Evolutionary conservation across 2,888 invertebrate genomes (phyloP).

Genomic region (Melolontha melolontha): DNA sequence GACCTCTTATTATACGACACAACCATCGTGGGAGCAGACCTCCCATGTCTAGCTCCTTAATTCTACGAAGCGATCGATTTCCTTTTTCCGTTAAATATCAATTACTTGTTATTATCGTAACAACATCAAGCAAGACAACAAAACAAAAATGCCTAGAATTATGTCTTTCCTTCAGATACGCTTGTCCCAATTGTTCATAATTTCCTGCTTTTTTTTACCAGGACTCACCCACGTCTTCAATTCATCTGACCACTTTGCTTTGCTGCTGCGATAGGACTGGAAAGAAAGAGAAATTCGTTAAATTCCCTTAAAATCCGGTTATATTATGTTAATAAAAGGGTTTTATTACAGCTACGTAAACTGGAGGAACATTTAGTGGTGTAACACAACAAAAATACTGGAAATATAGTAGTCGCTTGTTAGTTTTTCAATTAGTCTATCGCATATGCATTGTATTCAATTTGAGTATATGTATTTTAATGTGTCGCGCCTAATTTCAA

Average conservation of each 20-base stretch:
- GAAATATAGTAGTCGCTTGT: no score
- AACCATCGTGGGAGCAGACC: slow-evolving; percentile 37
- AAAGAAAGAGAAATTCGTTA: slow-evolving; percentile 32
- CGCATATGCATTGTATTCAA: no score
- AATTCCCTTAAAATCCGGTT: neutral
- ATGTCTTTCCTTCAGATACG: slow-evolving; percentile 9
- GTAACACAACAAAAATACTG: no score
- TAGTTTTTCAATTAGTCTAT: no score
- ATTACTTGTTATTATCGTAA: no score
- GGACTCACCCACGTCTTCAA: slow-evolving; percentile 40
- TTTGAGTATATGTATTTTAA: no score
- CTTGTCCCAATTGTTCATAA: slow-evolving; percentile 27
- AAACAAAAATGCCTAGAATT: slow-evolving; percentile 12
- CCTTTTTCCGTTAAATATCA: no score
- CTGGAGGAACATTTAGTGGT: no score
- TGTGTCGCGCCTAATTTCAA: no score
- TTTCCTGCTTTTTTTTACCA: slow-evolving; percentile 2
- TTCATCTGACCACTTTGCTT: slow-evolving; percentile 41
- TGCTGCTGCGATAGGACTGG: slow-evolving; percentile 37
- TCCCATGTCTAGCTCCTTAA: slow-evolving; percentile 40
- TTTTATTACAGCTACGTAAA: no score
- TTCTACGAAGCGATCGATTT: slow-evolving; percentile 16
- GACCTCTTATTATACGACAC: slow-evolving; percentile 24
- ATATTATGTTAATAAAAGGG: no score
- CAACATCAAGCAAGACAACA: slow-evolving; percentile 9